A percentile compares a stretch with the other conserved stretches of the same genome.
phyloP scores from a whole-genome alignment of 2,113 vertebrate genomes.

The Anhinga anhinga region DNA sequence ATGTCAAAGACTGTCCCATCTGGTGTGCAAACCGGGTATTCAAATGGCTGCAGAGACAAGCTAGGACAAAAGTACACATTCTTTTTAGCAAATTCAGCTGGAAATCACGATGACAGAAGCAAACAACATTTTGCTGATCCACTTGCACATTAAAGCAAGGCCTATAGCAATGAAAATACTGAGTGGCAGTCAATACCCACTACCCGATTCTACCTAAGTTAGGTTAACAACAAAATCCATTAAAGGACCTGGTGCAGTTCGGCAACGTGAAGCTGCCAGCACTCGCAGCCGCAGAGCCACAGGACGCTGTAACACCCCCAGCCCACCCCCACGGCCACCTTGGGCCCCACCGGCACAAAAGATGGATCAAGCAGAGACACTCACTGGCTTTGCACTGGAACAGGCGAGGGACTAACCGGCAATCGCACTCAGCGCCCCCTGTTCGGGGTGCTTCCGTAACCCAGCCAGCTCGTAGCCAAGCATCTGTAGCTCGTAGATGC shows the following conservation, averaged over 20 bases:
- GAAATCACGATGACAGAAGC: neutral
- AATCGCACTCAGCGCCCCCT: neutral
- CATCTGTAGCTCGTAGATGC: neutral
- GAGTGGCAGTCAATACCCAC: neutral
- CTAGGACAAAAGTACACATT: slow-evolving; percentile 62
- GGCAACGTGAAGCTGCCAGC: neutral
- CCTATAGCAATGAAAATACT: neutral
- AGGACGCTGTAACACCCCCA: neutral
- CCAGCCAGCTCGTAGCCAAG: neutral
- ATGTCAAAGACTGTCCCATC: slow-evolving; percentile 94
- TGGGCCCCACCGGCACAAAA: neutral
- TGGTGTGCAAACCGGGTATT: slow-evolving; percentile 91
- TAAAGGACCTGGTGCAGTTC: neutral
- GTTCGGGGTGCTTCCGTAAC: neutral
- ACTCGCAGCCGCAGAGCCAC: neutral
- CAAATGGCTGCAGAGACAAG: slow-evolving; percentile 94
- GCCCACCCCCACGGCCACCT: accelerated
- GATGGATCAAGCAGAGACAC: neutral
- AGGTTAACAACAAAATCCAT: neutral
- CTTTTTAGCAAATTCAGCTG: neutral
- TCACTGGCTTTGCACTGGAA: neutral
- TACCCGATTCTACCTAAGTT: neutral
- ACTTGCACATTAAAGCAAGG: neutral
- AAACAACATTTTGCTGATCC: neutral
- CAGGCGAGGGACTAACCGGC: neutral